Evolutionary conservation across 2,797 vertebrate genomes (phyloP), one percentile per base, ranked within the genome.

Genomic region (Nannoperca obscura): DNA sequence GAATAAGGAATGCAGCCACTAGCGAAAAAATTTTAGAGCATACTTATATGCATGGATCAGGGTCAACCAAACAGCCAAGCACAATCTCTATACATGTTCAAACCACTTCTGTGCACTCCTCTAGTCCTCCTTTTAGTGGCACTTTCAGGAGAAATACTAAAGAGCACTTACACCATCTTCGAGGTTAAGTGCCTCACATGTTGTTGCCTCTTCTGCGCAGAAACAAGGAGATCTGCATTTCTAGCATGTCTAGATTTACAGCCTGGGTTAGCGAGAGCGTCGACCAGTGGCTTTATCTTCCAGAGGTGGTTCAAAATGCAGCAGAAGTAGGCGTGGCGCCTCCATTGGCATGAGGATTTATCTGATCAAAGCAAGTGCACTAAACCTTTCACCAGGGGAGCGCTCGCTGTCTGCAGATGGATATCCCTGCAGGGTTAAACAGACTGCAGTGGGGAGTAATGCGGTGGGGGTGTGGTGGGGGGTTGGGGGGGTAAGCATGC

Each of bases 341-440:
- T 81, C 50, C 55, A 53, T 52, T 76, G 80, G 72, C 86, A 82
- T n/a, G 38, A 75, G 78, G 87, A 82, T 88, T 89, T 71, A 86
- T 82, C 84, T 86, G 91, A 93, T 93, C 89, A 90, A 91, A 93
- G 89, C 68, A 40, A 57, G 61, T 19, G 61, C 27, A 22, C 72
- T 78, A 82, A 85, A 83, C 71, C 86, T 74, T 68, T 85, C 83
- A 74, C 63, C 78, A 55, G 49, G 83, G 85, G 82, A 83, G 65
- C 27, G 1, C 81, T 75, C 19, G 15, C 78, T 60, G 78, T 81
- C 82, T 86, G 79, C 80, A 81, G 55, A 86, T 71, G 76, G 65
- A 82, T 81, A 87, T 71, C 74, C 76, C 71, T 80, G 79, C 87
- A 11, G 75, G 82, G 87, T 86, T 84, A 85, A 90, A 86, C 74